These are phyloP conservation scores for Glareola pratincola DNA, from an alignment of 2,113 vertebrate genomes.

Conservation along the genomic window DNA sequence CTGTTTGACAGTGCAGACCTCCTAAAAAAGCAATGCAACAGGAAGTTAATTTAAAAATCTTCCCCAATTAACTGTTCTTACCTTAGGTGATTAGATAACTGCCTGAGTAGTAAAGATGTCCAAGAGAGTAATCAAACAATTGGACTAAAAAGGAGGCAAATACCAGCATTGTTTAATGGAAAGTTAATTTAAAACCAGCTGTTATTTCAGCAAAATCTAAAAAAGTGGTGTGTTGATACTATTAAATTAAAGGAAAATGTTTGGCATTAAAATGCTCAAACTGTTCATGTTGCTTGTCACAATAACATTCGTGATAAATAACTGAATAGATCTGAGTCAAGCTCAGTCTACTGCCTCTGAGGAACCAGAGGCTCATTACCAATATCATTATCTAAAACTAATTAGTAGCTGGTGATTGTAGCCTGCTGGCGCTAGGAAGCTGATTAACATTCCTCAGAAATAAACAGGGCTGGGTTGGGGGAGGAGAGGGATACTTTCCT, in stretches of 20 bases:
- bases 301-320: constrained; percentile 21
- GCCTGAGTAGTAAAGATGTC: not conserved
- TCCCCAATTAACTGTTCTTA: not conserved
- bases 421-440: constrained; percentile 32
- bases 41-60: not conserved
- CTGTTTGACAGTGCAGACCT: not conserved
- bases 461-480: not conserved
- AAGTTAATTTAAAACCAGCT: not conserved
- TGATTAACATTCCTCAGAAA: constrained; percentile 55
- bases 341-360: not conserved
- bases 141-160: not conserved
- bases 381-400: constrained; percentile 50
- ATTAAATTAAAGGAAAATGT: not conserved
- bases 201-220: not conserved
- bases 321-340: constrained; percentile 6
- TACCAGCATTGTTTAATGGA: not conserved
- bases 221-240: not conserved
- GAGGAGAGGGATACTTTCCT: not conserved
- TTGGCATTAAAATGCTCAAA: constrained; percentile 9
- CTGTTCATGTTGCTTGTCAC: not conserved
- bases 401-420: constrained; percentile 57
- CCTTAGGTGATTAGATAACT: not conserved
- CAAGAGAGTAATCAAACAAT: not conserved
- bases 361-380: constrained; percentile 29
- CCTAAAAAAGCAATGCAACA: not conserved